Conservation (phyloP, 2,888 invertebrate genomes). For the Melieria omissa region DNA sequence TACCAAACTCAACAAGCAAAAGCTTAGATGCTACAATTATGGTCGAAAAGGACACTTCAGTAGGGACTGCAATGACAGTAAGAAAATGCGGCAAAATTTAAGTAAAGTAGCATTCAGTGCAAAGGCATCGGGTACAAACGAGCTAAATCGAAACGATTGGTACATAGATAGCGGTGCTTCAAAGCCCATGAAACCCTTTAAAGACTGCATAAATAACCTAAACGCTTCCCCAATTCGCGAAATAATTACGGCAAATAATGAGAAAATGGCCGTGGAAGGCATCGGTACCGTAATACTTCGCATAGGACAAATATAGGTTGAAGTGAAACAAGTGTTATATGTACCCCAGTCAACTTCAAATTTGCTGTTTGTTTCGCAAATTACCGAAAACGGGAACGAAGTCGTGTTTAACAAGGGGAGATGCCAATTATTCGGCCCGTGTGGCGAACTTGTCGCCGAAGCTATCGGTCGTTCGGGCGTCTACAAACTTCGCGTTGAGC, state of each 20-base stretch:
- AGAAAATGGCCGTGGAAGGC: not conserved
- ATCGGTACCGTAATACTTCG: not conserved
- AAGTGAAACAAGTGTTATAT: no score
- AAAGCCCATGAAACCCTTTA: no score
- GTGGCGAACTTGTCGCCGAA: not conserved
- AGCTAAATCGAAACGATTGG: no score
- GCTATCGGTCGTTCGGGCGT: not conserved
- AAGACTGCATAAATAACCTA: no score
- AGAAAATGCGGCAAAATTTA: conserved; percentile 4
- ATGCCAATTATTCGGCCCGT: not conserved
- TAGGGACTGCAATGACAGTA: not conserved
- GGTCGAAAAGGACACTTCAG: not conserved
- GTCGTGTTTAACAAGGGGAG: conserved; percentile 1
- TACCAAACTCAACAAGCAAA: no score
- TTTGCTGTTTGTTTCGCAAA: conserved; percentile 3
- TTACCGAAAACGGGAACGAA: conserved; percentile 9
- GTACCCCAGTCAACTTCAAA: not conserved
- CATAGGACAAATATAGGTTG: not conserved
- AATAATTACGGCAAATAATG: conserved; percentile 15
- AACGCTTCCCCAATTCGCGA: no score
- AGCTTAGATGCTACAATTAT: no score
- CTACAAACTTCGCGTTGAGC: not conserved
- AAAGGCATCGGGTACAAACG: no score
- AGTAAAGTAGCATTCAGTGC: conserved; percentile 6
- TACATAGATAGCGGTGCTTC: no score